Evolutionary conservation across 2,797 vertebrate genomes (phyloP), one percentile per base, ranked within the genome.

Genomic region (Channallabes apus): DNA sequence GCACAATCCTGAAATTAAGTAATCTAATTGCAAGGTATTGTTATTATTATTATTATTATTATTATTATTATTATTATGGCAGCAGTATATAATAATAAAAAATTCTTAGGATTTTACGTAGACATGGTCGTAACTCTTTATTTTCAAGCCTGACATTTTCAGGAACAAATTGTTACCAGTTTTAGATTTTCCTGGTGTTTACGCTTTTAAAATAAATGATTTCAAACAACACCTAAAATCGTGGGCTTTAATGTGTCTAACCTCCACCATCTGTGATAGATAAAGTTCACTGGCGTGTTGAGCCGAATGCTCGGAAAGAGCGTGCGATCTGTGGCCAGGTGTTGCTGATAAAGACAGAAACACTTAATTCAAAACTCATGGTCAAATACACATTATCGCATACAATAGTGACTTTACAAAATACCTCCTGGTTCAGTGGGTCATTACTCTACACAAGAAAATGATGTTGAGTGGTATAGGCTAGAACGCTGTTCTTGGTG

Each of bases 221-320:
- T 86, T 87, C 62, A 87, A 90, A 91, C 88, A 84, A 85, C 88
- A 83, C 72, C 72, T 82, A 85, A 82, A 88, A 91, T 90, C 84
- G 84, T 89, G 82, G 90, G 89, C 88, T 89, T 86, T 84, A 89
- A 90, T 90, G 89, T 91, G 86, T 92, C 89, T 80, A 68, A 91
- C 91, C 89, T 89, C 89, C 72, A 90, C 88, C 91, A 92, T 92
- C 90, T 92, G 91, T 88, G 87, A 90, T 84, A 89, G 89, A 92
- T 92, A 91, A 91, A 90, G 84, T 85, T 89, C 86, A 85, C 84
- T 89, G 89, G 90, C 90, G 90, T 91, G 89, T 91, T 89, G 83
- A 91, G 90, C 87, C 84, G 81, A 91, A 88, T 86, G 87, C 88
- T 90, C 76, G 84, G 86, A 89, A 84, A 86, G 83, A 88, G 82